Evolutionary conservation across 2,797 vertebrate species (phyloP), one percentile per base, ranked within the genome.

Genomic region (Cheirogaleus major): DNA sequence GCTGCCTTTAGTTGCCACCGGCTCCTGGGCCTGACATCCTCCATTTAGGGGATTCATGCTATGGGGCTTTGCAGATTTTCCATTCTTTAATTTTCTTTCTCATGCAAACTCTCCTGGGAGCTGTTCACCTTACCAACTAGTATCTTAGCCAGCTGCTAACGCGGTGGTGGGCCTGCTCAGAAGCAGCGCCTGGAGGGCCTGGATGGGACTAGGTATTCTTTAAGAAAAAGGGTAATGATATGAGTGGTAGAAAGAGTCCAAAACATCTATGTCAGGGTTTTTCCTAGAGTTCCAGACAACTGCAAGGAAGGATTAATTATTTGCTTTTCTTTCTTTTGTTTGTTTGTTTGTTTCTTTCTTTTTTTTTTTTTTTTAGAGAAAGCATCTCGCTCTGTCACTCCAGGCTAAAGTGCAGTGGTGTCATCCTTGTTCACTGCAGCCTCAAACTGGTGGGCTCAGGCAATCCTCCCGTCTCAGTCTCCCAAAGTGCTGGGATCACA

Each of bases 191-290:
- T 20, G 14, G 57, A 89, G 59, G 25, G 76, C 61, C 13, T 41
- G 61, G 35, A 25, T 50, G 13, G 84, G 32, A 35, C 84, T 38
- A 52, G 45, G 7, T 72, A 27, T 88, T 88, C 55, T 87, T 84
- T 67, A 86, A 94, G 67, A 18, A 76, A 85, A 81, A n/a, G 35
- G 20, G 8, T 67, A 45, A 89, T 23, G 22, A 38, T 61, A 41
- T 38, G 45, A 57, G 22, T 89, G 35, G 23, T 25, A 55, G 63
- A 83, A 69, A 72, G 75, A 79, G 30, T 83, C 59, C 45, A 5
- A 90, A 78, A 70, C 20, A 27, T 79, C 32, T 43, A 48, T n/a
- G 63, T 86, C 12, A n/a, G 69, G 25, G 35, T 65, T 69, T 95
- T 82, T 57, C 70, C 59, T 43, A 23, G 52, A 45, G 5, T 67